Conservation (phyloP, 2,797 vertebrate genomes). For the Synaphobranchus kaupii region DNA sequence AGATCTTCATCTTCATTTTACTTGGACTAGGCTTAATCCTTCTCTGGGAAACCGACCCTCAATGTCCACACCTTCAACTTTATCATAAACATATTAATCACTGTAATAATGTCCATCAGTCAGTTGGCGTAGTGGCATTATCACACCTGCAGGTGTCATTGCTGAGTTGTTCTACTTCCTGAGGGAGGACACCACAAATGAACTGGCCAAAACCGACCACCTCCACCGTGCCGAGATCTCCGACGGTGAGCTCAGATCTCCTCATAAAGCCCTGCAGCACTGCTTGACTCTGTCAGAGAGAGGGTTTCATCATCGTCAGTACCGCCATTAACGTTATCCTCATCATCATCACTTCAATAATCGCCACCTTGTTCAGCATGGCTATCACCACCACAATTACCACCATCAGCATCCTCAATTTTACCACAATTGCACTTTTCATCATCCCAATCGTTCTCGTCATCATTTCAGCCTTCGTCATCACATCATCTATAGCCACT, state of each 20-base stretch:
- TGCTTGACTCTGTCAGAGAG: conserved; percentile 49
- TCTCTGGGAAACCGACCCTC: too few species aligned
- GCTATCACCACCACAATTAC: conserved; percentile 11
- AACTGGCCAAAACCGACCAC: conserved; percentile 63
- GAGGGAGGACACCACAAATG: conserved; percentile 68
- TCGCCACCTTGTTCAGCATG: not conserved
- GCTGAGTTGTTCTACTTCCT: conserved; percentile 57
- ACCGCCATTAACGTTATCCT: not conserved
- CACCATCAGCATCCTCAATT: not conserved
- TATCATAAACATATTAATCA: not conserved
- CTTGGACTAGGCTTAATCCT: too few species aligned
- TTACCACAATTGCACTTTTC: not conserved
- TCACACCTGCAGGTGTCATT: conserved; percentile 62
- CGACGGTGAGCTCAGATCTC: conserved; percentile 42
- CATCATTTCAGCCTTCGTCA: not conserved
- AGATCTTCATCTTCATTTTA: too few species aligned
- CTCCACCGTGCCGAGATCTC: conserved; percentile 55
- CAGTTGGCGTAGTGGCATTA: not conserved
- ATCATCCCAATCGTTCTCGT: conserved; percentile 3
- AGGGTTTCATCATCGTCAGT: not conserved
- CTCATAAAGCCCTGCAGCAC: conserved; percentile 57
- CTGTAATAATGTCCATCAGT: not conserved
- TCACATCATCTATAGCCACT: not conserved
- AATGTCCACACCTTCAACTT: not conserved
- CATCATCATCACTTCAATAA: not conserved